A percentile compares a stretch with the other conserved stretches of the same genome.
phyloP scores from a whole-genome alignment of 2,888 invertebrate species.

The Himalopsyche tibetana region DNA sequence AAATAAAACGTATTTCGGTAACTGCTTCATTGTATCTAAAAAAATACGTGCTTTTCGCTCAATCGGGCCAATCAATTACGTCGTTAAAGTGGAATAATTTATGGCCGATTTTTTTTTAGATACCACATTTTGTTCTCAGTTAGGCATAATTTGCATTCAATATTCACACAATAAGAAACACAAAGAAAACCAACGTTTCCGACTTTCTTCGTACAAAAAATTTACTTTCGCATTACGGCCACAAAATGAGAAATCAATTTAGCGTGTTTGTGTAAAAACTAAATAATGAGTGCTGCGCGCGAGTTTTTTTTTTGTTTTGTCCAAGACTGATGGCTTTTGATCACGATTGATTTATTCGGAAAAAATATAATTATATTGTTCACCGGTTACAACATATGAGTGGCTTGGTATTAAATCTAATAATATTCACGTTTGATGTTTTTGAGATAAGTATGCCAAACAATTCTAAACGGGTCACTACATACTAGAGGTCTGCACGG shows the following conservation, averaged over 20 bases:
- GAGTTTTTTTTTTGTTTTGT: not conserved
- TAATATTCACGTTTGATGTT: no score
- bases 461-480: no score
- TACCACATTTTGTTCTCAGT: not conserved
- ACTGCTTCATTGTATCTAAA: no score
- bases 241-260: conserved; percentile 11
- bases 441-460: no score
- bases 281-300: not conserved
- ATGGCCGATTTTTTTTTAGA: not conserved
- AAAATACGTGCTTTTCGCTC: not conserved
- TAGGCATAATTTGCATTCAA: not conserved
- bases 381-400: no score
- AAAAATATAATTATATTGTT: no score
- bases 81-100: not conserved
- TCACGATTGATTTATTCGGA: no score
- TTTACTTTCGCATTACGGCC: not conserved
- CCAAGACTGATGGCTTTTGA: no score
- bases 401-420: no score
- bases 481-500: no score
- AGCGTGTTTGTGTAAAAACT: conserved; percentile 11
- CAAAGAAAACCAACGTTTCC: not conserved
- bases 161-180: not conserved
- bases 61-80: not conserved
- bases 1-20: no score
- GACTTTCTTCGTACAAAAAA: conserved; percentile 19